Evolutionary conservation across 2,113 vertebrate genomes (phyloP), one percentile per base, ranked within the genome.

Genomic region (Leptobrachium leishanense): DNA sequence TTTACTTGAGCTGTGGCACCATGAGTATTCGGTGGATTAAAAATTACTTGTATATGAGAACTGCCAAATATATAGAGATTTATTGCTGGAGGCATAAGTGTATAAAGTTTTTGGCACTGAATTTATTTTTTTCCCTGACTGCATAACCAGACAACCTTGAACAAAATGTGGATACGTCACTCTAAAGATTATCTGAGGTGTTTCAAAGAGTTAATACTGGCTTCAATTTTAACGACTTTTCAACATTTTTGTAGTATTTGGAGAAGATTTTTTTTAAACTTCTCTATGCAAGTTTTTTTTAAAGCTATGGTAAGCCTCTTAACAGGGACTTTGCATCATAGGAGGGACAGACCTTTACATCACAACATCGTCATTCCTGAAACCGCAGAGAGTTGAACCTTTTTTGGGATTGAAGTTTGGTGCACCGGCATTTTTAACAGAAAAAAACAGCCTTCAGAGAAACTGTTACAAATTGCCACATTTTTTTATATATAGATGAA

Each of bases 1-100:
- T 85, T 89, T 88, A 85, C 83, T 50, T 50, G 89, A 88, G 86
- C 89, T 90, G 91, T 90, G 20, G 89, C 89, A 81, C 88, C 46
- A 1, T 50, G 46, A 87, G 85, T 93, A 90, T 93, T 90, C 86
- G 43, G 90, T 87, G 87, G 84, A 92, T 91, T 74, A 85, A 84
- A 82, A 87, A 88, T 92, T 91, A 88, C 85, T 90, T 92, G 92
- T 88, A 50, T 88, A 50, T 5, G 8, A 50, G 82, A 89, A 92
- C 92, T 94, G 92, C 92, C 93, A 94, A 94, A 94, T 90, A 91
- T 84, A 85, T 91, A 90, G 90, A 88, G 90, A 87, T 91, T 91
- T 89, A 86, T 75, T 86, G 83, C 84, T 91, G 84, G 90, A 91
- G 90, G 46, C 69, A 54, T 71, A 43, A 90, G 88, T 89, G 39